Evolutionary conservation across 2,888 invertebrate genomes (phyloP).

Genomic region (Euzophera pinguis): DNA sequence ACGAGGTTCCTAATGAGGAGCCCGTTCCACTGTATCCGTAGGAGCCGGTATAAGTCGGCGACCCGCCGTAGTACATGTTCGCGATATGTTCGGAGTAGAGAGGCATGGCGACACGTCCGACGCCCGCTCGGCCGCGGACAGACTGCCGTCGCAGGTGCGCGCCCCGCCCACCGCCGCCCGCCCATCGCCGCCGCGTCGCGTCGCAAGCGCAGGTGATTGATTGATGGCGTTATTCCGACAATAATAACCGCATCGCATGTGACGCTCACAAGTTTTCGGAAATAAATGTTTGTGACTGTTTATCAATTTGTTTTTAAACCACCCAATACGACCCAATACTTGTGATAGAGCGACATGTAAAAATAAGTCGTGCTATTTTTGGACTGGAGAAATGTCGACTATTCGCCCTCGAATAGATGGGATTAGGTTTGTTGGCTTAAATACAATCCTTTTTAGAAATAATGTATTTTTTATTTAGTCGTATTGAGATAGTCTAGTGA

Average conservation of each 20-base stretch:
- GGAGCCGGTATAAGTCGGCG: slow-evolving; percentile 68
- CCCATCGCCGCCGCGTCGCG: slow-evolving; percentile 28
- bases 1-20: slow-evolving; percentile 54
- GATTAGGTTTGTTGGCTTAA: too few species aligned
- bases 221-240: slow-evolving; percentile 60
- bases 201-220: slow-evolving; percentile 62
- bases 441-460: too few species aligned
- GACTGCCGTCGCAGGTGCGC: slow-evolving; percentile 46
- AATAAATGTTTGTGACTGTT: slow-evolving; percentile 34
- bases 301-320: slow-evolving; percentile 1
- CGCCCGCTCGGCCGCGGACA: slow-evolving; percentile 43
- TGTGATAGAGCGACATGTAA: background rate
- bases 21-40: slow-evolving; percentile 69
- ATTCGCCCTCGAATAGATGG: too few species aligned
- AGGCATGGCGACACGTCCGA: slow-evolving; percentile 77
- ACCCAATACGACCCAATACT: background rate
- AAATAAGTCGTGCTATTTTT: background rate
- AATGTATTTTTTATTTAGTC: background rate
- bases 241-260: slow-evolving; percentile 50
- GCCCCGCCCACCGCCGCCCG: slow-evolving; percentile 40
- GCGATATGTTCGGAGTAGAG: slow-evolving; percentile 84
- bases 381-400: background rate
- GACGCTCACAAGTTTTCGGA: slow-evolving; percentile 44
- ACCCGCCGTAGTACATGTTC: slow-evolving; percentile 77
- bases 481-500: too few species aligned